Evolutionary conservation across 2,888 invertebrate species (phyloP).

Genomic region (Eupithecia insigniata): DNA sequence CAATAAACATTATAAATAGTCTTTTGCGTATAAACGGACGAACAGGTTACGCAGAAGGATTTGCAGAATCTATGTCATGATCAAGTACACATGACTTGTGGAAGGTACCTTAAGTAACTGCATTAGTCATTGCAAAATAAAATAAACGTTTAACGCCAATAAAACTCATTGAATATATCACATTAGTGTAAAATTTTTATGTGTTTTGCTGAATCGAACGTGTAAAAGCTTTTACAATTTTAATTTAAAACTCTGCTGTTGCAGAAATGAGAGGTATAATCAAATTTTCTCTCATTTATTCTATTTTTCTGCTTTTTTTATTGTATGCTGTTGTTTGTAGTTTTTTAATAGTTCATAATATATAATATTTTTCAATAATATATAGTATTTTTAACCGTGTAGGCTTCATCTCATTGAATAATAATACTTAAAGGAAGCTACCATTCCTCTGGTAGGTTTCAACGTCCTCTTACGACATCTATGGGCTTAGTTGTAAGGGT

Average conservation of each 20-base stretch:
- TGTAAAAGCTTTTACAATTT: neutral
- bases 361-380: no score
- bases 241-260: neutral
- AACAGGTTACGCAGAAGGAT: constrained; percentile 78
- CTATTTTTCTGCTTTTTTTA: no score
- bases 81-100: constrained; percentile 60
- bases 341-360: no score
- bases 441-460: no score
- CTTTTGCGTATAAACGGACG: constrained; percentile 59
- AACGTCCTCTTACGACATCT: no score
- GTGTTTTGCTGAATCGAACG: neutral
- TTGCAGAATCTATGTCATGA: constrained; percentile 79
- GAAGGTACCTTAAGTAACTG: constrained; percentile 48
- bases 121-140: constrained; percentile 57
- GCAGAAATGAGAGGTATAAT: no score
- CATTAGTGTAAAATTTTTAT: neutral
- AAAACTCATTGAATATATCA: neutral
- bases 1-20: constrained; percentile 37
- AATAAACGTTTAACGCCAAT: neutral
- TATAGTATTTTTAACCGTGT: no score
- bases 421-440: no score
- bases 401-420: no score
- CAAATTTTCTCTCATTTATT: no score
- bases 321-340: no score
- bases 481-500: no score